Evolutionary conservation across 2,888 invertebrate genomes (phyloP).

Genomic region (Herminia tarsipennalis): DNA sequence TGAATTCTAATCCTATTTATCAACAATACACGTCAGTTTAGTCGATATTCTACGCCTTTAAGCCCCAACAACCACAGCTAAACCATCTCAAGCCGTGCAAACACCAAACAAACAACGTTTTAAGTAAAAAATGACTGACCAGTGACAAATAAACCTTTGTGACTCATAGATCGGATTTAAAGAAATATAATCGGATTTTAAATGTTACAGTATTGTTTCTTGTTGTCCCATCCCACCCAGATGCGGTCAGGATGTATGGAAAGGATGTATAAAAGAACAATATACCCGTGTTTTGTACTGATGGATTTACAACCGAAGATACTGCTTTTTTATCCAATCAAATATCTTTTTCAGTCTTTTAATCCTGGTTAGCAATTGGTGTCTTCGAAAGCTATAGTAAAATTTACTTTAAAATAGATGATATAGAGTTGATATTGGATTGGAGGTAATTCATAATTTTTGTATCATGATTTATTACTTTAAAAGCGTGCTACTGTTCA

Average conservation of each 20-base stretch:
- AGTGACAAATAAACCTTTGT: slow-evolving; percentile 63
- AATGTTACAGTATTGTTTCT: slow-evolving; percentile 71
- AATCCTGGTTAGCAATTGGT: slow-evolving; percentile 17
- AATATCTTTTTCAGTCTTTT: slow-evolving; percentile 19
- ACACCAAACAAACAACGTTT: slow-evolving; percentile 36
- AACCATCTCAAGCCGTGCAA: slow-evolving; percentile 28
- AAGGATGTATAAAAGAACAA: slow-evolving; percentile 19
- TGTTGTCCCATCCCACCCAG: slow-evolving; percentile 66
- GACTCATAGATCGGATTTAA: slow-evolving; percentile 55
- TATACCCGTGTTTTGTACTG: slow-evolving; percentile 34
- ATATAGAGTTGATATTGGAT: not conserved
- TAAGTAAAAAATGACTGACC: slow-evolving; percentile 53
- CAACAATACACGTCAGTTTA: slow-evolving; percentile 30
- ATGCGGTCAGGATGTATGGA: slow-evolving; percentile 28
- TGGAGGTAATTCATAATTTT: slow-evolving; percentile 8
- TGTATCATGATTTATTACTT: slow-evolving; percentile 33
- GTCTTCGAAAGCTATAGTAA: not conserved
- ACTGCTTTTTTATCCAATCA: slow-evolving; percentile 39
- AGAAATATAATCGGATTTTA: slow-evolving; percentile 74
- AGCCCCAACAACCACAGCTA: slow-evolving; percentile 12
- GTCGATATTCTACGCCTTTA: slow-evolving; percentile 12
- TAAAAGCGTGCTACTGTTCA: slow-evolving; percentile 39
- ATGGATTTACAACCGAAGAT: slow-evolving; percentile 41
- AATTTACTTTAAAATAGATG: slow-evolving; percentile 7
- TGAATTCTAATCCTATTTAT: slow-evolving; percentile 29